These are phyloP conservation scores for Cirrhinus molitorella DNA, from an alignment of 2,797 vertebrate genomes.

Conservation along the genomic window DNA sequence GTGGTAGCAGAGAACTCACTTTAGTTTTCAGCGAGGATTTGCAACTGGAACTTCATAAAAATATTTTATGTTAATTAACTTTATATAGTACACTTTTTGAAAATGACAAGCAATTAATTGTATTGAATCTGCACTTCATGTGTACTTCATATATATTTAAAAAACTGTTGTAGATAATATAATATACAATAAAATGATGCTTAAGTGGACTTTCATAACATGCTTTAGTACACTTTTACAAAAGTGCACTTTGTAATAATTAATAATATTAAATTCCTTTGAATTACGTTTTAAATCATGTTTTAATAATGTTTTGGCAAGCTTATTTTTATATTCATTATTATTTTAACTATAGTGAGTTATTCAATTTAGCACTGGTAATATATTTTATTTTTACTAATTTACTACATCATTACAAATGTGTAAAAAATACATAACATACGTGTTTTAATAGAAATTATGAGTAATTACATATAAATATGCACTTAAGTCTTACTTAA, in stretches of 20 bases:
- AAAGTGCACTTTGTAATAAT: background rate
- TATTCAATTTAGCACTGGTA: background rate
- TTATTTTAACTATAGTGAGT: background rate
- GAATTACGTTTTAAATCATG: background rate
- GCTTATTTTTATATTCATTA: too few species aligned
- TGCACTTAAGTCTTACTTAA: background rate
- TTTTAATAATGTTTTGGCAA: background rate
- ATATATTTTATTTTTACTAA: background rate
- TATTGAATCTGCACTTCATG: too few species aligned
- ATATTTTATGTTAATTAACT: too few species aligned
- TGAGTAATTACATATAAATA: background rate
- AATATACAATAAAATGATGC: background rate
- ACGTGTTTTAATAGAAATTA: background rate
- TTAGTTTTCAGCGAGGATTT: background rate
- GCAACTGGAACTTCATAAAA: background rate
- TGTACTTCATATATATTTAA: too few species aligned
- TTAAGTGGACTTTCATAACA: background rate
- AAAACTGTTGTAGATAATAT: background rate
- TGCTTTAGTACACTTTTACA: background rate
- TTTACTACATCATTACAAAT: background rate
- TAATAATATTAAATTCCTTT: background rate
- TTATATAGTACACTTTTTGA: too few species aligned
- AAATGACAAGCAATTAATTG: too few species aligned
- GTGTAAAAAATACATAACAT: background rate
- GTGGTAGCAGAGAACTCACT: background rate